phyloP scores from a whole-genome alignment of 2,888 invertebrate species.

The Eilema depressum region DNA sequence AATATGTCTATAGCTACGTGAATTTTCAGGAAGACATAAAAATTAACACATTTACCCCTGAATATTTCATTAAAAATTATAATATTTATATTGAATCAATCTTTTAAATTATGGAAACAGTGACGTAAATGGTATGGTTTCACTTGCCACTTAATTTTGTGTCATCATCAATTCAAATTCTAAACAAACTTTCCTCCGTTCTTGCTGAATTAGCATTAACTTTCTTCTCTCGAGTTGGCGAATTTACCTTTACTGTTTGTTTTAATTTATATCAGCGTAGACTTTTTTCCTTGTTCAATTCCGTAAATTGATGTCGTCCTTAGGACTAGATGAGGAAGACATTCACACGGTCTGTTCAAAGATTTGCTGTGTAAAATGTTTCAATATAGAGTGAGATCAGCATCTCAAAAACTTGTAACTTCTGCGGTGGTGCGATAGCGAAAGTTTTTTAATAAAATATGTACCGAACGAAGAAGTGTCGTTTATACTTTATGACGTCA shows the following conservation, averaged over 20 bases:
- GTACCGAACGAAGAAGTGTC: constrained; percentile 54
- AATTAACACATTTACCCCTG: background rate
- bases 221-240: constrained; percentile 34
- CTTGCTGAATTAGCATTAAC: constrained; percentile 23
- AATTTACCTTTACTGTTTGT: constrained; percentile 32
- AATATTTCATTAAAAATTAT: background rate
- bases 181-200: constrained; percentile 17
- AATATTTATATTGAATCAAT: background rate
- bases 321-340: constrained; percentile 21
- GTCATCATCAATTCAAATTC: constrained; percentile 22
- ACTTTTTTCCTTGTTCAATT: constrained; percentile 15
- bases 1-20: background rate
- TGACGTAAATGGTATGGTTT: constrained; percentile 8
- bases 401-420: constrained; percentile 46
- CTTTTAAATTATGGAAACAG: background rate
- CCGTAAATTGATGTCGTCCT: constrained; percentile 20
- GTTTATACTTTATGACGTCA: constrained; percentile 66
- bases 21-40: background rate
- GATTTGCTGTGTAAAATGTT: constrained; percentile 68
- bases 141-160: constrained; percentile 18
- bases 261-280: constrained; percentile 19
- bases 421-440: constrained; percentile 54
- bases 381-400: constrained; percentile 73
- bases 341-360: constrained; percentile 24
- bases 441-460: constrained; percentile 67